phyloP scores from a whole-genome alignment of 2,888 invertebrate genomes.

The Catocala sponsa region DNA sequence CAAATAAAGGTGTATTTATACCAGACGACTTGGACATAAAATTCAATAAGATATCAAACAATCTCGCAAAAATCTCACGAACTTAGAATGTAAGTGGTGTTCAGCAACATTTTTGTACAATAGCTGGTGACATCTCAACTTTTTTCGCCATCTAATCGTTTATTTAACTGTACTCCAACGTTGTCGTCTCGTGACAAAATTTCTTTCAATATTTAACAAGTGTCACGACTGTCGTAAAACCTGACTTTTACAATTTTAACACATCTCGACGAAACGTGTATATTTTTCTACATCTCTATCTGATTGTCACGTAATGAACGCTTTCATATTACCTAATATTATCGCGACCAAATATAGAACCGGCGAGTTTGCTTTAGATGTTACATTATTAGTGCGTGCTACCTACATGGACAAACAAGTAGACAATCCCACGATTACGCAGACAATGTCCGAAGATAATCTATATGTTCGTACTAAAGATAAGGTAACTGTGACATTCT shows the following conservation, averaged over 20 bases:
- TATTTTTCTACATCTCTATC: constrained; percentile 13
- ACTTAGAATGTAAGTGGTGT: constrained; percentile 28
- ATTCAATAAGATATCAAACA: constrained; percentile 3
- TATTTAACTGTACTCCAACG: constrained; percentile 52
- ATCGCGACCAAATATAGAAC: constrained; percentile 22
- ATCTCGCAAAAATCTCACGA: constrained; percentile 34
- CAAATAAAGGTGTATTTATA: neutral
- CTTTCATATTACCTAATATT: constrained; percentile 39
- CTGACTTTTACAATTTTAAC: constrained; percentile 42
- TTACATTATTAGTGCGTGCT: constrained; percentile 22
- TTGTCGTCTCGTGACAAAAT: constrained; percentile 54
- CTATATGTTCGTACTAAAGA: constrained; percentile 6
- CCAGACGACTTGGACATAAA: neutral
- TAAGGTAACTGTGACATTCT: constrained; percentile 5
- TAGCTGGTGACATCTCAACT: constrained; percentile 43
- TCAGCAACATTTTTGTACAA: constrained; percentile 45
- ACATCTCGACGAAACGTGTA: constrained; percentile 23
- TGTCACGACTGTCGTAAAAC: constrained; percentile 36
- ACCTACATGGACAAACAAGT: constrained; percentile 10
- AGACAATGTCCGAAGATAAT: constrained; percentile 19
- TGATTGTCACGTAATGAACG: constrained; percentile 18
- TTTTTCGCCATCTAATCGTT: constrained; percentile 53
- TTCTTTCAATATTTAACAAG: constrained; percentile 56
- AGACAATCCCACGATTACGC: constrained; percentile 19
- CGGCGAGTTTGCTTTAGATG: constrained; percentile 21